Evolutionary conservation across 2,113 vertebrate species (phyloP).

Genomic region (Megaptera novaeangliae): DNA sequence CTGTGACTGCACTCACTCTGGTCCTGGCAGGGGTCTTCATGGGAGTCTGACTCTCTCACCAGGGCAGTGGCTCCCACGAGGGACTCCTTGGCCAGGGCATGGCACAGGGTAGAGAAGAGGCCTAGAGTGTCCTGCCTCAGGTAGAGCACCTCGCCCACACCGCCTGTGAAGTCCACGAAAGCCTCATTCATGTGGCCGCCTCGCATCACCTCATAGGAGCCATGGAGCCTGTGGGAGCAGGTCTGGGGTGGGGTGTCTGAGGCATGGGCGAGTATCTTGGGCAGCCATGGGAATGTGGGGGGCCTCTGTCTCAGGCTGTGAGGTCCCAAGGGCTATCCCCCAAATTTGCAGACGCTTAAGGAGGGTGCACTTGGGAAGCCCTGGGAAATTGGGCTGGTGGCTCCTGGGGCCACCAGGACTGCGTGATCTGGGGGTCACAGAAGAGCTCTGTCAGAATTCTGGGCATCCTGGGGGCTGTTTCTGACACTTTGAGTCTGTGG

Average conservation of each 20-base stretch:
- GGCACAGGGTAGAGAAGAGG: conserved; percentile 73
- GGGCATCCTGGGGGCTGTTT: not conserved
- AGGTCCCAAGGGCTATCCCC: not conserved
- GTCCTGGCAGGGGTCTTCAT: accelerated
- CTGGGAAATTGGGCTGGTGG: not conserved
- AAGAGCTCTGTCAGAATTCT: not conserved
- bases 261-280: accelerated
- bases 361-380: not conserved
- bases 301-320: not conserved
- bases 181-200: conserved; percentile 83
- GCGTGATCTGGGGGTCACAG: not conserved
- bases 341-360: no score
- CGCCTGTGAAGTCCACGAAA: conserved; percentile 84
- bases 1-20: accelerated
- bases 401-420: not conserved
- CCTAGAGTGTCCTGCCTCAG: conserved; percentile 57
- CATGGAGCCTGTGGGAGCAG: conserved; percentile 74
- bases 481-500: not conserved
- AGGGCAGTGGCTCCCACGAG: conserved; percentile 81
- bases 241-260: not conserved
- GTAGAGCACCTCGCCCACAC: conserved; percentile 76
- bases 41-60: conserved; percentile 53
- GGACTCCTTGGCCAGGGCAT: conserved; percentile 75
- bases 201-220: conserved; percentile 80
- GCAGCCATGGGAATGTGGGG: not conserved